A percentile compares a stretch with the other conserved stretches of the same genome.
Conservation (phyloP, 1,140 invertebrate genomes). For the Melitaea cinxia region DNA sequence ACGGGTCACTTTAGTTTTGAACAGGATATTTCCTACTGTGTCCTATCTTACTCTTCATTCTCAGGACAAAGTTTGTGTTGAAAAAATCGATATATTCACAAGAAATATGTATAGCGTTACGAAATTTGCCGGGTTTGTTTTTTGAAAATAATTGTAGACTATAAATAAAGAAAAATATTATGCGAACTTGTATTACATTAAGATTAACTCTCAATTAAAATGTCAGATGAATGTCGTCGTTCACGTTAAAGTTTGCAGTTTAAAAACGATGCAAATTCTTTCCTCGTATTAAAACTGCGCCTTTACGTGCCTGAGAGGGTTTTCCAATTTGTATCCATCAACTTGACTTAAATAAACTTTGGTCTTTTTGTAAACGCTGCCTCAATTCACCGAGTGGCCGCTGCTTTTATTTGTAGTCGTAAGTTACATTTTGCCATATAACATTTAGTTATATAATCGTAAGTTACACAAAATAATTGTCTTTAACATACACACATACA, state of each 20-base stretch:
- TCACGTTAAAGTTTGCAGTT: constrained; percentile 18
- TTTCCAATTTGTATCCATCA: constrained; percentile 34
- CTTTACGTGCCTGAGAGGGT: constrained; percentile 20
- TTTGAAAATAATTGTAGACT: neutral
- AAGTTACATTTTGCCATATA: neutral
- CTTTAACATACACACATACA: no score
- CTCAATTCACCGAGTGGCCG: constrained; percentile 24
- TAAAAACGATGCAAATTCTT: constrained; percentile 24
- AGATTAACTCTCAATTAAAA: constrained; percentile 44
- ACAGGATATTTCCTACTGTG: no score
- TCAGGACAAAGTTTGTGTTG: no score
- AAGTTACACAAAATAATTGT: no score
- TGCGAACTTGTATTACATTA: neutral
- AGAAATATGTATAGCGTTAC: no score
- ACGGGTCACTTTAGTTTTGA: no score
- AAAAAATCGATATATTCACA: no score
- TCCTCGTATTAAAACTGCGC: constrained; percentile 32
- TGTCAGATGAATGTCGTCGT: constrained; percentile 41
- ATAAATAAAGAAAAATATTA: neutral
- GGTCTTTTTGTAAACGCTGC: constrained; percentile 27
- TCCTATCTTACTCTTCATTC: no score
- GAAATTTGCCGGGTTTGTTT: no score
- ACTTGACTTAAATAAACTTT: constrained; percentile 35
- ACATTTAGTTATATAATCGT: no score
- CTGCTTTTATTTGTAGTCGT: constrained; percentile 13